Conservation (phyloP, 2,797 vertebrate genomes). For the Sebastiscus tertius region DNA sequence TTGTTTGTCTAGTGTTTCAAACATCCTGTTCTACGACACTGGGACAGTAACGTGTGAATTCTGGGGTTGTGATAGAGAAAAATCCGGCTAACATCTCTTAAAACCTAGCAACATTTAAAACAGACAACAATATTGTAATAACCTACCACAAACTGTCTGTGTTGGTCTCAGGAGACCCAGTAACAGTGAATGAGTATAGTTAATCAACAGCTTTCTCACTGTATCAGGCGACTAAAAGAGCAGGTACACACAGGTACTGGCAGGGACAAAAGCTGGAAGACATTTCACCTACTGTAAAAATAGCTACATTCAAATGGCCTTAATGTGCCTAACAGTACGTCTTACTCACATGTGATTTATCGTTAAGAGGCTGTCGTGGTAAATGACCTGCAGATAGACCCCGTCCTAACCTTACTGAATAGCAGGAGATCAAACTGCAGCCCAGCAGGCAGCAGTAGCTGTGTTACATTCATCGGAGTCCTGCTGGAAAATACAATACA, state of each 20-base stretch:
- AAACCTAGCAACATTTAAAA: constrained; percentile 51
- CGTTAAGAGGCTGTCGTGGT: constrained; percentile 43
- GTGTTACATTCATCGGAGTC: constrained; percentile 67
- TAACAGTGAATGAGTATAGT: constrained; percentile 62
- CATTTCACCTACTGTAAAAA: constrained; percentile 47
- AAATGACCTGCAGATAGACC: constrained; percentile 38
- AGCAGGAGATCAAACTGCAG: constrained; percentile 35
- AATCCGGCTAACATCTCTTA: constrained; percentile 1
- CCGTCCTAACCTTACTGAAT: constrained; percentile 7
- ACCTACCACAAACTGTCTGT: constrained; percentile 28
- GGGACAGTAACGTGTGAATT: constrained; percentile 19
- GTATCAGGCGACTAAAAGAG: constrained; percentile 27
- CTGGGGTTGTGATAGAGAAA: not conserved
- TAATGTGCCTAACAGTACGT: constrained; percentile 69
- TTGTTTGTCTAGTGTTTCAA: constrained; percentile 67
- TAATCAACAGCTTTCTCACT: constrained; percentile 34
- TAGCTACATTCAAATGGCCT: constrained; percentile 82
- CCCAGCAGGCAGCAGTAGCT: constrained; percentile 41
- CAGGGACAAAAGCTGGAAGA: constrained; percentile 35
- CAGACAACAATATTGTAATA: constrained; percentile 47
- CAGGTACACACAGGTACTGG: constrained; percentile 53
- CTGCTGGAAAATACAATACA: constrained; percentile 28
- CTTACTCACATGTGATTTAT: constrained; percentile 47
- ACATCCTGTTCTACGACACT: constrained; percentile 45
- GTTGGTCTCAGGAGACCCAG: constrained; percentile 43